Evolutionary conservation across 2,797 vertebrate genomes (phyloP).

Genomic region (Myotis pilosus): DNA sequence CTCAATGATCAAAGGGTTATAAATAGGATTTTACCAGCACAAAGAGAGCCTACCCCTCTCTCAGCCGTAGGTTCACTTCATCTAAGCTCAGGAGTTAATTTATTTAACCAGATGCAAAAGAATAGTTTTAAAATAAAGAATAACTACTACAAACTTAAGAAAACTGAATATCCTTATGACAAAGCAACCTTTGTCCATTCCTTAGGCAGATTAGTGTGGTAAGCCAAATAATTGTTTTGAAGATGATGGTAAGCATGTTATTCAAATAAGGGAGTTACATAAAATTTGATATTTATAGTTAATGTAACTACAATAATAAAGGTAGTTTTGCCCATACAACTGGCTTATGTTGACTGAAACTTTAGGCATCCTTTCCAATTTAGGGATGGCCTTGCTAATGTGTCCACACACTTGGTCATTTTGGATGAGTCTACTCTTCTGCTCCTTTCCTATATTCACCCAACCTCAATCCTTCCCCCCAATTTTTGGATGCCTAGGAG

Average conservation of each 20-base stretch:
- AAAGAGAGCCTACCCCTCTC: background rate
- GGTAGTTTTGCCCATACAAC: background rate
- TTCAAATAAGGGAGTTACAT: background rate
- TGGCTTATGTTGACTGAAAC: background rate
- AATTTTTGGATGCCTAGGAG: background rate
- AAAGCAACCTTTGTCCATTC: background rate
- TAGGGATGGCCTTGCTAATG: background rate
- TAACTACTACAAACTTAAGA: background rate
- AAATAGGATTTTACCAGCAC: background rate
- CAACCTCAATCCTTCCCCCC: background rate
- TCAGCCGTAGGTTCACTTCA: background rate
- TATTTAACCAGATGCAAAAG: background rate
- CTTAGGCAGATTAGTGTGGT: background rate
- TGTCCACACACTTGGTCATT: background rate
- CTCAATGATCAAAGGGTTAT: background rate
- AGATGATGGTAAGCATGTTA: background rate
- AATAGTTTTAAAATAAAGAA: slow-evolving; percentile 11
- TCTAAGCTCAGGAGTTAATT: background rate
- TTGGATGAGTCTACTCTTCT: background rate
- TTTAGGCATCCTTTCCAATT: background rate
- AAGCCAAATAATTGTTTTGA: background rate
- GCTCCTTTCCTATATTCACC: background rate
- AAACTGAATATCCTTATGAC: background rate
- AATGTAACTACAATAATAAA: background rate
- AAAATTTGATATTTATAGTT: background rate